phyloP scores from a whole-genome alignment of 1,140 invertebrate species.

The Pogonognathellus flavescens region DNA sequence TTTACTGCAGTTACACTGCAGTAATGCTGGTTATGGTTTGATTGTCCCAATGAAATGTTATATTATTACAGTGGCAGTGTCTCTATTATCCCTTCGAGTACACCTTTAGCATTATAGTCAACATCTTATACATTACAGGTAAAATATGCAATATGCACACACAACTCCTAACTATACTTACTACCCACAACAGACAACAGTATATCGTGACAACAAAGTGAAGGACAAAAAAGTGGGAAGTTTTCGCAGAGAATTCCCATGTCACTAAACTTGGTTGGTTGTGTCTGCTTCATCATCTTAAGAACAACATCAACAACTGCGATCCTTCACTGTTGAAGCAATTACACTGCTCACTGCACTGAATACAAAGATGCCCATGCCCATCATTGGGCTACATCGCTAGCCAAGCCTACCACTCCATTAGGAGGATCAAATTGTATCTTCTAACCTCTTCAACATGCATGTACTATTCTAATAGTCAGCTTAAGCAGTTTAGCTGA shows the following conservation, averaged over 20 bases:
- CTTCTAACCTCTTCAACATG: neutral
- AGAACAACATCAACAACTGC: neutral
- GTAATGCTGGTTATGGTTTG: constrained; percentile 21
- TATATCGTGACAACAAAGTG: constrained; percentile 43
- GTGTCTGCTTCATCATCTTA: neutral
- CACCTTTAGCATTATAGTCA: neutral
- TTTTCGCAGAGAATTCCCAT: constrained; percentile 46
- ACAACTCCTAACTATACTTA: neutral
- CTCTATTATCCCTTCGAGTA: constrained; percentile 14
- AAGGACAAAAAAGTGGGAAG: constrained; percentile 49
- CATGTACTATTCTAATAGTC: neutral
- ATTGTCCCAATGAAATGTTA: constrained; percentile 13
- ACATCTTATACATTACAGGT: neutral
- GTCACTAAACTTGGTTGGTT: constrained; percentile 44
- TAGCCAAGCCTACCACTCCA: constrained; percentile 2
- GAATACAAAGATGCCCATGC: neutral
- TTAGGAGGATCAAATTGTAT: constrained; percentile 21
- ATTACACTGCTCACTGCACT: constrained; percentile 9
- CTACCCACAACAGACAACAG: neutral
- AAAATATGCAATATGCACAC: too few relatives aligned
- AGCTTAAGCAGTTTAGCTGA: neutral
- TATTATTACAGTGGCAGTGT: neutral
- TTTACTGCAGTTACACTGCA: too few relatives aligned
- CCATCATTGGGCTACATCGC: constrained; percentile 29
- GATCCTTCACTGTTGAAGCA: constrained; percentile 32